Conservation (phyloP, 2,888 invertebrate species). For the Liopterus haemorrhoidalis region DNA sequence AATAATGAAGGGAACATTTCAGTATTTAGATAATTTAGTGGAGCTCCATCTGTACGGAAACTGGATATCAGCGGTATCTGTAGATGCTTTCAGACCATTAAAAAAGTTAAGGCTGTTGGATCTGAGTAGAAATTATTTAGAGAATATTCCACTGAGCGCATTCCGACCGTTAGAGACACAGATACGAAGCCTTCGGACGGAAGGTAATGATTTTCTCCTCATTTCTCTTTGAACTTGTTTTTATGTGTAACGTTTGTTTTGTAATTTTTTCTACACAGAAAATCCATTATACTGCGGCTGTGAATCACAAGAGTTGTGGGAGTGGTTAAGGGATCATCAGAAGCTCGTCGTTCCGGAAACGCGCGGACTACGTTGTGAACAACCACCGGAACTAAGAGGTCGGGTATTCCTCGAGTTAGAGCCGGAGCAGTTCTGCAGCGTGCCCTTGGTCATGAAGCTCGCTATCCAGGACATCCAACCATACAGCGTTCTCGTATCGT, state of each 20-base stretch:
- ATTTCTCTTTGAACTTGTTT: slow-evolving; percentile 5
- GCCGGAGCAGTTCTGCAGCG: slow-evolving; percentile 77
- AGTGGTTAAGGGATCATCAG: slow-evolving; percentile 84
- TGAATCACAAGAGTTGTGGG: slow-evolving; percentile 85
- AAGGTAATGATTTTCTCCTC: slow-evolving; percentile 56
- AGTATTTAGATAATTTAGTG: slow-evolving; percentile 66
- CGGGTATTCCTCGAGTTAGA: slow-evolving; percentile 68
- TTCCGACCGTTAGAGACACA: slow-evolving; percentile 75
- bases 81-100: slow-evolving; percentile 70
- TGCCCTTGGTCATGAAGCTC: slow-evolving; percentile 74
- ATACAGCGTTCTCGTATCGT: slow-evolving; percentile 78
- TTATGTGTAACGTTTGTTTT: slow-evolving; percentile 5
- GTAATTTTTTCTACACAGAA: slow-evolving; percentile 50
- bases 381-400: slow-evolving; percentile 74
- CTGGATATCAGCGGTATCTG: slow-evolving; percentile 70
- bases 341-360: slow-evolving; percentile 62
- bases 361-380: slow-evolving; percentile 68
- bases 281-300: slow-evolving; percentile 88
- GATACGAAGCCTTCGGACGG: slow-evolving; percentile 67
- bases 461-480: slow-evolving; percentile 85
- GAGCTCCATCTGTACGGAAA: slow-evolving; percentile 78
- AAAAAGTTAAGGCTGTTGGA: slow-evolving; percentile 72
- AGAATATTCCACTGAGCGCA: slow-evolving; percentile 71
- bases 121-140: slow-evolving; percentile 76
- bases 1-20: slow-evolving; percentile 69